Percentiles rank a stretch among this genome's conserved stretches.
These are phyloP conservation scores for Agrotis puta DNA, from an alignment of 2,888 invertebrate species.

Conservation along the genomic window DNA sequence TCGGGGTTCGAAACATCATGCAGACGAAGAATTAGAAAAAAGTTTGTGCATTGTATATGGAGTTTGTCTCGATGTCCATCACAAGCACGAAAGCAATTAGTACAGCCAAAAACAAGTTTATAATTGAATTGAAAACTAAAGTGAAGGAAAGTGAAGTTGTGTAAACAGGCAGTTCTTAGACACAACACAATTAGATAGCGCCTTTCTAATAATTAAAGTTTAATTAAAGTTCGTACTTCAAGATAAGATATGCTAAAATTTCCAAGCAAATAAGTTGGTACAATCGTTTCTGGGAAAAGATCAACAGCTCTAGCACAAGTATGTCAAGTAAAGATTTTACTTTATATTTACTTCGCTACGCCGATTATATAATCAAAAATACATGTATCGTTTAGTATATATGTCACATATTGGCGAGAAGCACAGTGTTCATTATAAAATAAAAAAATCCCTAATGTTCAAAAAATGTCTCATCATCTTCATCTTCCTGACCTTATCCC, in stretches of 20 bases:
- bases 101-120: slow-evolving; percentile 44
- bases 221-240: slow-evolving; percentile 49
- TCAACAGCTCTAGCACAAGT: neutral
- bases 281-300: neutral
- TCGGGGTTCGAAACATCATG: no score
- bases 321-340: no score
- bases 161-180: slow-evolving; percentile 57
- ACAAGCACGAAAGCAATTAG: slow-evolving; percentile 35
- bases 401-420: no score
- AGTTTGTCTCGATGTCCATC: slow-evolving; percentile 12
- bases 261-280: slow-evolving; percentile 27
- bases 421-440: no score
- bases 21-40: no score
- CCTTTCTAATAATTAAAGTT: slow-evolving; percentile 44
- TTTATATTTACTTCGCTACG: no score
- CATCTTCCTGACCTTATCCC: no score
- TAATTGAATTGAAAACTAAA: slow-evolving; percentile 56
- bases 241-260: slow-evolving; percentile 31
- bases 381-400: no score
- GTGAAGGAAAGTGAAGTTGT: slow-evolving; percentile 35
- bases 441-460: no score
- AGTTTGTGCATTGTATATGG: neutral
- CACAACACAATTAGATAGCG: slow-evolving; percentile 53
- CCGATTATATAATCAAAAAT: no score
- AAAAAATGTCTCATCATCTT: no score